phyloP scores from a whole-genome alignment of 2,797 vertebrate genomes.

The Botia almorhae region DNA sequence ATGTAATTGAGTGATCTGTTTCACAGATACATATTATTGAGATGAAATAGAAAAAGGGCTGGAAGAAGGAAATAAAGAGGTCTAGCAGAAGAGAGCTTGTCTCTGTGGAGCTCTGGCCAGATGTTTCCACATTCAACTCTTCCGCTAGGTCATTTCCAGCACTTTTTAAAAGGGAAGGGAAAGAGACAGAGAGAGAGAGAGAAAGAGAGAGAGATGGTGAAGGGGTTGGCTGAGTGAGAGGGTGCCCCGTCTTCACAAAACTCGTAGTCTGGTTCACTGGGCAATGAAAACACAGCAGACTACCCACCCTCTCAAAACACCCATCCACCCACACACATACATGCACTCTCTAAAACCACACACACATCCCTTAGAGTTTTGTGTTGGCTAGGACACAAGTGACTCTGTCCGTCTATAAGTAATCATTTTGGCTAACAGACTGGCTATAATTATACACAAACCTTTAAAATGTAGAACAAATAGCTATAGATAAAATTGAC shows the following conservation, averaged over 20 bases:
- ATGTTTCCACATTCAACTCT: constrained; percentile 55
- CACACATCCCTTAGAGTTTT: not conserved
- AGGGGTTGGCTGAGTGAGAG: constrained; percentile 1
- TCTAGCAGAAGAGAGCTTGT: not conserved
- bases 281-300: constrained; percentile 55
- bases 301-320: not conserved
- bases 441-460: not conserved
- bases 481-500: not conserved
- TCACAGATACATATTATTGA: not conserved
- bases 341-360: not conserved
- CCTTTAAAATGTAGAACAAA: not conserved
- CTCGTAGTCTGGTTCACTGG: constrained; percentile 48
- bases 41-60: not conserved
- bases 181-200: constrained; percentile 30
- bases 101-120: constrained; percentile 48
- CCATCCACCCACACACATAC: constrained; percentile 22
- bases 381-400: not conserved
- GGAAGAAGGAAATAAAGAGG: not conserved
- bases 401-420: constrained; percentile 1
- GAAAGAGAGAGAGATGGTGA: constrained; percentile 20
- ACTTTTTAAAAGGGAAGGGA: constrained; percentile 48
- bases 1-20: not conserved
- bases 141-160: constrained; percentile 44
- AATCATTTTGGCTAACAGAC: not conserved
- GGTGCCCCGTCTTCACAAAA: constrained; percentile 23